Base-by-base conservation (phyloP, 2,888 invertebrate species). In the Dermolepida albohirtum region DNA sequence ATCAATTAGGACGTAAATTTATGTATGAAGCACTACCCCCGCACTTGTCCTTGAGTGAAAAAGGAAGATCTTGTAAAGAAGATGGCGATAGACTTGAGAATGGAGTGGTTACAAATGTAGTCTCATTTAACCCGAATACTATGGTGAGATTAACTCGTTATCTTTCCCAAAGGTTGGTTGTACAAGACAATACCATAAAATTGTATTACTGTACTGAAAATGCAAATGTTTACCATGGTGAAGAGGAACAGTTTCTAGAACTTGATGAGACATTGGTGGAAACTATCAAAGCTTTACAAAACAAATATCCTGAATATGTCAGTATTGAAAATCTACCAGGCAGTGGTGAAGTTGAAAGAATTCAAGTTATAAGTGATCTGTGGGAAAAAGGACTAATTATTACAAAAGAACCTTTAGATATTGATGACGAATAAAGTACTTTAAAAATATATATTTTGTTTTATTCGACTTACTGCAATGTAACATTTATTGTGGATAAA, bases 21-120 rank as follows among this genome's bases (percentile, higher is more conserved):
- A 91, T 96, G 79, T 91, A 93, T 77, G 94, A 94, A 82, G 93
- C 94, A 2, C 84, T 98, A 64, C 98, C 98, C 0, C 98, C 98
- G 0, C 86, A 90, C 34, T 81, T 94, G 1, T 87, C 86, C 27
- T 84, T 87, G 72, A 83, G 83, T 12, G 96, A 97, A 81, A 88
- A 87, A 70, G 78, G 83, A 1, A 88, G 90, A 63, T 92, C 93
- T 7, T 89, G 93, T 0, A 89, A 88, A 76, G 90, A 90, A 29
- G 92, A 92, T 70, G 90, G 91, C 1, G 92, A 91, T 80, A 83
- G 83, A 7, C 90, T 94, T 87, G 81, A 84, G 34, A 83, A 88
- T 73, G 92, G 92, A 0, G 77, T 83, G 72, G 88, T 93, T 5
- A 83, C 82, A 2, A 89, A 90, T 71, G 85, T 78, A 66, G 87